Evolutionary conservation across 2,113 vertebrate genomes (phyloP), one percentile per base, ranked within the genome.

Genomic region (Zeus faber): DNA sequence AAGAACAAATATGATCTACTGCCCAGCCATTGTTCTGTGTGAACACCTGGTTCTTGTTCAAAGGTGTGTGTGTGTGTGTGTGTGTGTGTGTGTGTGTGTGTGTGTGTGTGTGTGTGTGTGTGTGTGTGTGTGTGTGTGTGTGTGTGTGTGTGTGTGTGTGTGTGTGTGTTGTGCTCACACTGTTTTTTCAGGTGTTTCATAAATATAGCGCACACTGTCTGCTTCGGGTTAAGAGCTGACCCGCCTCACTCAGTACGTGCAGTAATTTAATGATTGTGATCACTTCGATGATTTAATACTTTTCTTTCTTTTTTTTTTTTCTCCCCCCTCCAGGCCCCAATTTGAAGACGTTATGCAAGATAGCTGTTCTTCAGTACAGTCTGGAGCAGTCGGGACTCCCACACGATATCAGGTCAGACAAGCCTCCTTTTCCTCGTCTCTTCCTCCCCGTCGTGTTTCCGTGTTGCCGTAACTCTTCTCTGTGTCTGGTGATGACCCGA

Each of bases 321-420:
- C 40, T 20, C 17, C 17, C 5, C 17, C 3, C 62, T 25, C 61
- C 77, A 99, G 97, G 92, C 81, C 97, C 97, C 70, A 97, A 96
- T 86, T 84, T 99, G 81, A 99, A 99, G 91, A 99, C 94, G 0
- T 91, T 99, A 85, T 99, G 96, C 83, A 99, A 98, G 85, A 84
- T 99, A 69, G 95, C 96, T 17, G 96, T 99, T 82, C 93, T 99
- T 88, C 95, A 98, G 75, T 93, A 94, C 87, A 94, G 91, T 81
- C 85, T 99, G 90, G 96, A 99, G 84, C 96, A 98, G 91, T 93
- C 95, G 47, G 94, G 92, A 82, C 91, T 99, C 77, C 96, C 97
- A 52, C 97, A 99, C 3, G 97, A 99, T 70, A 94, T 99, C 91
- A 94, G 96, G 96, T 98, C 88, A 79, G 78, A 57, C 4, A 5